Percentiles rank a stretch among this genome's conserved stretches.
phyloP scores from a whole-genome alignment of 30 jellyfish, hydroid and myxozoan genomes.

The Phacellophora camtschatica region DNA sequence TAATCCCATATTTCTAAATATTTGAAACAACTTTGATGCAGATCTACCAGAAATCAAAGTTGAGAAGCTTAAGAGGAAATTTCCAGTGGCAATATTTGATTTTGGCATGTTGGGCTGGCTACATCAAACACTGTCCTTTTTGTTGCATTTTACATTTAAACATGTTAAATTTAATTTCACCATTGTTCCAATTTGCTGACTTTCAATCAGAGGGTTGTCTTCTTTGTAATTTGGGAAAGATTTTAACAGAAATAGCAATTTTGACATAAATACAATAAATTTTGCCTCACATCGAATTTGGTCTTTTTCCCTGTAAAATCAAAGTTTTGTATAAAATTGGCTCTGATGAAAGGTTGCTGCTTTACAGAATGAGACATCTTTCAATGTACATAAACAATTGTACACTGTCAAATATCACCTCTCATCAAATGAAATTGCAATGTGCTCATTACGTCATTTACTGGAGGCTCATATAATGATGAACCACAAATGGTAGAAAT shows the following conservation, averaged over 20 bases:
- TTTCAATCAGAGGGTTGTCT: background rate
- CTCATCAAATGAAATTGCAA: background rate
- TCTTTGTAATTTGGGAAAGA: constrained; percentile 21
- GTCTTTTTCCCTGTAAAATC: too few relatives aligned
- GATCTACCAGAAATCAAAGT: constrained; percentile 15
- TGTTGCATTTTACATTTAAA: background rate
- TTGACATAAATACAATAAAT: background rate
- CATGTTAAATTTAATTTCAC: background rate
- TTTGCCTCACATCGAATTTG: background rate
- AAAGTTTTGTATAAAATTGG: too few relatives aligned
- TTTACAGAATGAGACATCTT: too few relatives aligned
- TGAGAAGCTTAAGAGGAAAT: constrained; percentile 10
- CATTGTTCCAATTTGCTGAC: constrained; percentile 28
- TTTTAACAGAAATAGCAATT: background rate
- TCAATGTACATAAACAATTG: too few relatives aligned
- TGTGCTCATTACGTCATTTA: too few relatives aligned
- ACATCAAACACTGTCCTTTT: constrained; percentile 13
- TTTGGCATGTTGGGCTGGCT: constrained; percentile 41
- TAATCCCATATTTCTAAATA: constrained; percentile 20
- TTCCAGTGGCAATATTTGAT: constrained; percentile 38
- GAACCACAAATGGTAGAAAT: too few relatives aligned
- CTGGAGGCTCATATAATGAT: too few relatives aligned
- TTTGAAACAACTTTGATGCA: constrained; percentile 6
- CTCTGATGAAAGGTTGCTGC: too few relatives aligned
- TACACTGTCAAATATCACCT: too few relatives aligned